Evolutionary conservation across 1,140 invertebrate genomes (phyloP).

Genomic region (Spodoptera frugiperda): DNA sequence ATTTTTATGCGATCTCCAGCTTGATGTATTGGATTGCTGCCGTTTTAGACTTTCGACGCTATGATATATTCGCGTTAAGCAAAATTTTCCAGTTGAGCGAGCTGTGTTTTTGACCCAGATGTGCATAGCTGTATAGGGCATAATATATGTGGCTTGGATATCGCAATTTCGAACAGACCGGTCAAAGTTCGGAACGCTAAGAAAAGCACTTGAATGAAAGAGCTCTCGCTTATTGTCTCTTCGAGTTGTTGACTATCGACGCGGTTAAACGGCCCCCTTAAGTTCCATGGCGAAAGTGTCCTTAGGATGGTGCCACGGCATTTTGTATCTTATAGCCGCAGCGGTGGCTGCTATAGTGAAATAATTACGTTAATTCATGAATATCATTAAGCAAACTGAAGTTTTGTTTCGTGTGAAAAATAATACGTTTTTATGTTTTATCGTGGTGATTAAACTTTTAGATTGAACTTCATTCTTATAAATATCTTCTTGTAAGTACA

Average conservation of each 20-base stretch:
- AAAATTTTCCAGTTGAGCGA: conserved; percentile 5
- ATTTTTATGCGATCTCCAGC: neutral
- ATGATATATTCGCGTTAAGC: conserved; percentile 12
- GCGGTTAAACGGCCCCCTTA: neutral
- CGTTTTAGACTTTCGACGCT: neutral
- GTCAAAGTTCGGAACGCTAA: conserved; percentile 24
- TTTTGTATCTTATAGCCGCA: too few relatives aligned
- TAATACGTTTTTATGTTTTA: too few relatives aligned
- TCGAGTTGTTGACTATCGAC: conserved; percentile 26
- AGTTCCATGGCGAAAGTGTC: too few relatives aligned
- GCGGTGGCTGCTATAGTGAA: too few relatives aligned
- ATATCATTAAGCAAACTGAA: too few relatives aligned
- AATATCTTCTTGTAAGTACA: too few relatives aligned
- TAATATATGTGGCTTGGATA: conserved; percentile 22
- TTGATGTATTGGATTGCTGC: conserved; percentile 3
- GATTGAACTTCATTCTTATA: too few relatives aligned
- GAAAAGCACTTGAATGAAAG: conserved; percentile 5
- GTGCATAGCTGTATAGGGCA: conserved; percentile 23
- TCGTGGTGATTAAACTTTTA: too few relatives aligned
- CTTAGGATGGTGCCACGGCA: too few relatives aligned
- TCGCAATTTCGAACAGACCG: conserved; percentile 24
- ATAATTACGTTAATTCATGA: too few relatives aligned
- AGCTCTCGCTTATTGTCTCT: conserved; percentile 9
- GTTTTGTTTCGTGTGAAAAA: too few relatives aligned
- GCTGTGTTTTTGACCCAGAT: conserved; percentile 37